Percentiles rank a stretch among this genome's conserved stretches.
These are phyloP conservation scores for Callospermophilus lateralis DNA, from an alignment of 2,113 vertebrate genomes.

Conservation along the genomic window DNA sequence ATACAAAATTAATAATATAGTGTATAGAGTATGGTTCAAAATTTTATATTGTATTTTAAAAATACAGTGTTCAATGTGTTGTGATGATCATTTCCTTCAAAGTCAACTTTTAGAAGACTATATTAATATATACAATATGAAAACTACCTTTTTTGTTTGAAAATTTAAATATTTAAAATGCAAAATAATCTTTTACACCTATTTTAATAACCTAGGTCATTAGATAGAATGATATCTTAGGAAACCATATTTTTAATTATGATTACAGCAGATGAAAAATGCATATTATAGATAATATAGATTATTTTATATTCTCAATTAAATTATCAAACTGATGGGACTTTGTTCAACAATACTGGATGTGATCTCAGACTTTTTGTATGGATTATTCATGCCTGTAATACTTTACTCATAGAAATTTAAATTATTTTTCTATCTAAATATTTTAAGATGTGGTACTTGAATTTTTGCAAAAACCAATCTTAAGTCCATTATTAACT, in stretches of 20 bases:
- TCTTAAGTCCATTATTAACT: background rate
- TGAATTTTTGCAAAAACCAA: background rate
- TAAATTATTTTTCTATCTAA: background rate
- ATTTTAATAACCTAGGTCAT: background rate
- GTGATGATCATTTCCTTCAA: background rate
- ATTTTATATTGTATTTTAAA: background rate
- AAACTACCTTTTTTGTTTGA: background rate
- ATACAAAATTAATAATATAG: background rate
- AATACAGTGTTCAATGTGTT: background rate
- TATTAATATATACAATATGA: background rate
- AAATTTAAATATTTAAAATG: background rate
- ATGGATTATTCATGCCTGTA: background rate
- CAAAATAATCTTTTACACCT: background rate
- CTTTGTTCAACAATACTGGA: background rate
- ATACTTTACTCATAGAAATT: background rate
- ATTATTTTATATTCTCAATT: constrained; percentile 35
- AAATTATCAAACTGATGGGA: constrained; percentile 66
- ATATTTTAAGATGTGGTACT: background rate
- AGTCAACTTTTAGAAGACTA: background rate
- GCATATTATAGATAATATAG: background rate
- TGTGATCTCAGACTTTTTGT: background rate
- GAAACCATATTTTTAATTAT: constrained; percentile 16
- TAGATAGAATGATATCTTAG: background rate
- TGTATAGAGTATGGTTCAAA: background rate
- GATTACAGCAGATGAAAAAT: constrained; percentile 42